These are phyloP conservation scores for Ephydatia muelleri DNA, from an alignment of 37 sponge, comb jelly and placozoan species.

Conservation along the genomic window DNA sequence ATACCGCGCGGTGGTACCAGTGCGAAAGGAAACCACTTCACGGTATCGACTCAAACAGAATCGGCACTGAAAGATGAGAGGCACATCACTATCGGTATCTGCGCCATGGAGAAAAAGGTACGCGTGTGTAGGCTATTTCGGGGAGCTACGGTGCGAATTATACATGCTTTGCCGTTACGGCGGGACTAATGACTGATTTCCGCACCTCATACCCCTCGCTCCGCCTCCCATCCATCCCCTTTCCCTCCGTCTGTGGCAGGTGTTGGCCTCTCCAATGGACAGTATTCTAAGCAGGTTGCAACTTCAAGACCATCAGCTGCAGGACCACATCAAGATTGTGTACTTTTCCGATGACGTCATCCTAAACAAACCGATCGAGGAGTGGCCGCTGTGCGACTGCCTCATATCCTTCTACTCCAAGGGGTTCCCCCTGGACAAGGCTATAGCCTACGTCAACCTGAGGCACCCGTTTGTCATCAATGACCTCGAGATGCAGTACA, in stretches of 20 bases:
- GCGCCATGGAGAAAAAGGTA: neutral
- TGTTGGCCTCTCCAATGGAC: conserved; percentile 80
- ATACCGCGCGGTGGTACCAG: neutral
- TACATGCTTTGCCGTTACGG: too few relatives aligned
- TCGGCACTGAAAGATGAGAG: neutral
- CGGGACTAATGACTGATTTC: too few relatives aligned
- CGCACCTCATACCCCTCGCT: neutral
- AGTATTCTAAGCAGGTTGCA: conserved; percentile 73
- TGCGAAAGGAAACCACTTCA: neutral
- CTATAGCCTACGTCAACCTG: conserved; percentile 84
- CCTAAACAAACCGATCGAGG: conserved; percentile 70
- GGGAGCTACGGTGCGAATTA: neutral
- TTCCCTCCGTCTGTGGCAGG: conserved; percentile 30
- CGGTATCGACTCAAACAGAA: neutral
- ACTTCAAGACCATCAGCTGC: conserved; percentile 21
- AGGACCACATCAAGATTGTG: conserved; percentile 67
- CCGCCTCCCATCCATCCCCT: neutral
- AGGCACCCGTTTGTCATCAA: conserved; percentile 84
- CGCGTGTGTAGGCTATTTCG: neutral
- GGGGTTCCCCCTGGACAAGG: conserved; percentile 82
- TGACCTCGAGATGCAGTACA: conserved; percentile 82
- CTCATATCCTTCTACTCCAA: conserved; percentile 92
- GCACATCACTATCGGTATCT: neutral
- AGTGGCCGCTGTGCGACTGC: conserved; percentile 88
- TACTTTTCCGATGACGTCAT: conserved; percentile 81